phyloP scores from a whole-genome alignment of 1,140 invertebrate genomes.

The Tigriopus japonicus region DNA sequence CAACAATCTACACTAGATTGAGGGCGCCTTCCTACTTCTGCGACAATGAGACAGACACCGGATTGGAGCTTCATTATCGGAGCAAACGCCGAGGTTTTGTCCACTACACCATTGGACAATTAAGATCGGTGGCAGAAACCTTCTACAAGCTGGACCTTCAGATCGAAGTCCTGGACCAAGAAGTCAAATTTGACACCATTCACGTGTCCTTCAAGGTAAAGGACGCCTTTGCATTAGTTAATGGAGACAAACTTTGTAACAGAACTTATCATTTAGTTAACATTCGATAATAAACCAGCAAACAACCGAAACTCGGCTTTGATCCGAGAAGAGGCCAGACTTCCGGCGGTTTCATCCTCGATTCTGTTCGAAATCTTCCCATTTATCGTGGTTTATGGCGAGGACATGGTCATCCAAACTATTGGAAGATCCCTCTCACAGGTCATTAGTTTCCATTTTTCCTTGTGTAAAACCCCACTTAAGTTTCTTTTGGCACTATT shows the following conservation, averaged over 20 bases:
- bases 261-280: conserved; percentile 37
- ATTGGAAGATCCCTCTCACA: conserved; percentile 2
- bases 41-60: conserved; percentile 69
- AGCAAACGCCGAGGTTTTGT: conserved; percentile 80
- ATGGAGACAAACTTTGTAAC: background rate
- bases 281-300: conserved; percentile 73
- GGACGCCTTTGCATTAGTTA: background rate
- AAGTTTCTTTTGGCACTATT: background rate
- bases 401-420: conserved; percentile 7
- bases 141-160: conserved; percentile 85
- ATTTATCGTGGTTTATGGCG: conserved; percentile 86
- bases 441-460: no score
- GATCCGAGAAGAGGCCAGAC: conserved; percentile 62
- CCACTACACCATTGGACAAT: conserved; percentile 92
- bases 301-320: conserved; percentile 35
- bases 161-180: conserved; percentile 68
- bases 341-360: conserved; percentile 55
- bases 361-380: conserved; percentile 93
- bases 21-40: conserved; percentile 86
- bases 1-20: no score
- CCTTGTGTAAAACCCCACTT: no score
- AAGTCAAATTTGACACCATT: conserved; percentile 66
- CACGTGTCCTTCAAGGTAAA: conserved; percentile 60
- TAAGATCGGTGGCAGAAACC: conserved; percentile 42
- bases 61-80: conserved; percentile 76